Percentiles rank a stretch among this genome's conserved stretches.
Conservation (phyloP, 2,113 vertebrate genomes). For the Mastomys natalensis region DNA sequence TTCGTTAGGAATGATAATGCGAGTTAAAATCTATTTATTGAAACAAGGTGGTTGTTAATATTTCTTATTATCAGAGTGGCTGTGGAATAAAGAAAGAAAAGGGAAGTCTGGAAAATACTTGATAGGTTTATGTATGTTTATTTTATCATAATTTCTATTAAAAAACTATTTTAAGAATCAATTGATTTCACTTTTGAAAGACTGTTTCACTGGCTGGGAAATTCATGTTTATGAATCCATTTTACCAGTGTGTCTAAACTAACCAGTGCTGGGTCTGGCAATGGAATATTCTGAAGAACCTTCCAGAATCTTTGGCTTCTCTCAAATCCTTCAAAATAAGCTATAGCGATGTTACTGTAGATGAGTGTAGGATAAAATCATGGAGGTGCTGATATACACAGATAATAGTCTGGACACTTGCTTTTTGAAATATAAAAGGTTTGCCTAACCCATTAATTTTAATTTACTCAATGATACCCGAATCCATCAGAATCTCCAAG, state of each 20-base stretch:
- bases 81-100: neutral
- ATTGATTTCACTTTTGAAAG: neutral
- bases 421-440: neutral
- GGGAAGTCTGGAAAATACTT: neutral
- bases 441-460: neutral
- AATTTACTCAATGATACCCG: neutral
- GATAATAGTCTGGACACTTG: neutral
- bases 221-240: neutral
- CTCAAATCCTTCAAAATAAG: neutral
- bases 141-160: constrained; percentile 11
- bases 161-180: neutral
- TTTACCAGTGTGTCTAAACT: neutral
- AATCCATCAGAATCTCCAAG: neutral
- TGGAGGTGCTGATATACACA: neutral
- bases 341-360: neutral
- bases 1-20: constrained; percentile 1
- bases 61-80: neutral
- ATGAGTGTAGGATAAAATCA: neutral
- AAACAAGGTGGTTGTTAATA: neutral
- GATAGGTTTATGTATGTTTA: neutral
- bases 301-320: neutral
- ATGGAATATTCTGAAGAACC: neutral
- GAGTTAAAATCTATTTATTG: neutral
- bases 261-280: neutral
- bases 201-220: neutral